Percentiles rank a stretch among this genome's conserved stretches.
These are phyloP conservation scores for Peromyscus polionotus DNA, from an alignment of 2,113 vertebrate genomes.

Conservation along the genomic window DNA sequence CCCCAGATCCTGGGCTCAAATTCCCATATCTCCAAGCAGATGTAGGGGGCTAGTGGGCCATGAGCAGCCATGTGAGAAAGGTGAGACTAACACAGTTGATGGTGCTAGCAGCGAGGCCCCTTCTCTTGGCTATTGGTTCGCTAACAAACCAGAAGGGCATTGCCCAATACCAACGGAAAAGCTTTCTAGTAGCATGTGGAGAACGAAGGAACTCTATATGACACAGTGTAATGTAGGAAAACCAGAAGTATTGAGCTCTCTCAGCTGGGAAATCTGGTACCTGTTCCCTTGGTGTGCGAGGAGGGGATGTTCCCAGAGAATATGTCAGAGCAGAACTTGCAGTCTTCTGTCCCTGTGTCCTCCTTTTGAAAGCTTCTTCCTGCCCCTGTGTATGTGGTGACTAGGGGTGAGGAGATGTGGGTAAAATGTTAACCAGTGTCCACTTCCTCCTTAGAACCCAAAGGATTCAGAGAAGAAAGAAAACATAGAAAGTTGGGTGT, in stretches of 20 bases:
- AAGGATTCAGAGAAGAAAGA: not conserved
- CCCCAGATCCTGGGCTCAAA: not conserved
- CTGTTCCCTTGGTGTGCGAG: not conserved
- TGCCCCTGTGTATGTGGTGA: not conserved
- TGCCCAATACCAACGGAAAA: not conserved
- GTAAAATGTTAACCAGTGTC: not conserved
- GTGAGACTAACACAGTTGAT: not conserved
- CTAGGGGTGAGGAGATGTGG: not conserved
- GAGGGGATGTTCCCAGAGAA: not conserved
- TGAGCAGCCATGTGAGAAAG: not conserved
- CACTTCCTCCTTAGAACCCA: not conserved
- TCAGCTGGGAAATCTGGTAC: not conserved
- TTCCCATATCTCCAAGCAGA: not conserved
- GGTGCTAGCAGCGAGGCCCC: not conserved
- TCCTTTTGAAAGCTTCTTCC: not conserved
- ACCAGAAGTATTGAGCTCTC: not conserved
- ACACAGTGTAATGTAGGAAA: not conserved
- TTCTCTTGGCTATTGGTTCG: not conserved
- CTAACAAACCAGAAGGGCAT: not conserved
- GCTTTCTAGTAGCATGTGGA: not conserved
- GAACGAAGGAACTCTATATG: not conserved
- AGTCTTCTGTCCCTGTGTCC: not conserved
- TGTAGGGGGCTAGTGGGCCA: not conserved
- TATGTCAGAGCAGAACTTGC: not conserved
- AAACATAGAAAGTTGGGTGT: not conserved